phyloP scores from a whole-genome alignment of 2,888 invertebrate species.

The Kryphioiulus occultus region DNA sequence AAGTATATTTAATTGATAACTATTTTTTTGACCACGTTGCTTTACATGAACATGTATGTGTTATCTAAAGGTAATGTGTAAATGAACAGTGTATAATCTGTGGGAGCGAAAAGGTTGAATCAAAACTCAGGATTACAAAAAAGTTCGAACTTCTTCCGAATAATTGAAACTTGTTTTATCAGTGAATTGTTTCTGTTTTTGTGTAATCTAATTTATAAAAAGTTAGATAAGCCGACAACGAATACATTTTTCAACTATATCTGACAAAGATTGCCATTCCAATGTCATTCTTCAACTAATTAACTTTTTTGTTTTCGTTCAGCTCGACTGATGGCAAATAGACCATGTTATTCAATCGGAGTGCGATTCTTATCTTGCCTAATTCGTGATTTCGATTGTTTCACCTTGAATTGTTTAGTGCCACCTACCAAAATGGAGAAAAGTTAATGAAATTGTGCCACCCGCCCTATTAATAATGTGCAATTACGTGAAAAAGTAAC shows the following conservation, averaged over 20 bases:
- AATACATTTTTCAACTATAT: background rate
- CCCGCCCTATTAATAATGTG: conserved; percentile 31
- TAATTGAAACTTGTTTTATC: background rate
- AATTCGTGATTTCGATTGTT: conserved; percentile 31
- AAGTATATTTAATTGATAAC: too few relatives aligned
- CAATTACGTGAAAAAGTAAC: conserved; percentile 31
- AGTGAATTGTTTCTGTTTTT: background rate
- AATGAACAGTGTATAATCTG: too few relatives aligned
- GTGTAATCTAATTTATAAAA: background rate
- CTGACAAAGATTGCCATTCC: background rate
- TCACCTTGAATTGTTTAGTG: conserved; percentile 26
- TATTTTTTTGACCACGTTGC: too few relatives aligned
- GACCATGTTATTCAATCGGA: background rate
- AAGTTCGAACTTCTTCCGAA: too few relatives aligned
- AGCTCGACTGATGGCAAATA: background rate
- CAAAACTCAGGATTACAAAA: too few relatives aligned
- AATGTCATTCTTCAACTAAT: background rate
- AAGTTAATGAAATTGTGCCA: conserved; percentile 24
- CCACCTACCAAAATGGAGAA: conserved; percentile 22
- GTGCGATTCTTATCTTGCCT: background rate
- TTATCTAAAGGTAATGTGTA: too few relatives aligned
- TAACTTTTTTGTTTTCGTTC: background rate
- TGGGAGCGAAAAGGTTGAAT: too few relatives aligned
- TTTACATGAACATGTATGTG: too few relatives aligned
- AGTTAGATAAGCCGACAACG: background rate